Percentiles rank a stretch among this genome's conserved stretches.
Conservation (phyloP, 1,140 invertebrate genomes). For the Lordiphosa clarofinis region DNA sequence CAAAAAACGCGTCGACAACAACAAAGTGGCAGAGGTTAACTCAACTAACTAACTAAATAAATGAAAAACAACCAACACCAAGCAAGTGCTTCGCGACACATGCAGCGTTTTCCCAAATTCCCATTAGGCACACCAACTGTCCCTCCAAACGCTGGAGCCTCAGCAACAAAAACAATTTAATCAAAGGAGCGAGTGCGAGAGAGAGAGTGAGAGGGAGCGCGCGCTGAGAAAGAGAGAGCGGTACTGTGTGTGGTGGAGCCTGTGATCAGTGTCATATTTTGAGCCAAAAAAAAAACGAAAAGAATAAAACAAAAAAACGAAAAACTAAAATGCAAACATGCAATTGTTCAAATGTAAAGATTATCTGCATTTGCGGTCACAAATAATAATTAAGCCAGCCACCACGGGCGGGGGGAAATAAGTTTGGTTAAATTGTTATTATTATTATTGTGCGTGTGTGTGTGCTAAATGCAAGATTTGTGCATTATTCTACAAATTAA, state of each 20-base stretch:
- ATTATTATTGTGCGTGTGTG: conserved; percentile 18
- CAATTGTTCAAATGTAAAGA: conserved; percentile 54
- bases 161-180: conserved; percentile 11
- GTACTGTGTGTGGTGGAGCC: too few relatives aligned
- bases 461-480: conserved; percentile 64
- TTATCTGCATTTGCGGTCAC: conserved; percentile 22
- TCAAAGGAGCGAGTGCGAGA: conserved; percentile 4
- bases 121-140: too few relatives aligned
- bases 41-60: conserved; percentile 21
- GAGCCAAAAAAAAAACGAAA: conserved; percentile 18
- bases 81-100: neutral
- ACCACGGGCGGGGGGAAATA: conserved; percentile 19
- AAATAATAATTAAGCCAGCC: conserved; percentile 4
- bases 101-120: conserved; percentile 1
- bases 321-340: conserved; percentile 46
- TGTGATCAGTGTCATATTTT: conserved; percentile 16
- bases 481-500: conserved; percentile 68
- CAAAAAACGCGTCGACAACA: conserved; percentile 54
- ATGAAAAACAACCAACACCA: conserved; percentile 21
- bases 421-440: conserved; percentile 22
- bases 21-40: conserved; percentile 35
- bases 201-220: conserved; percentile 10
- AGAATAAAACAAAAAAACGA: conserved; percentile 13
- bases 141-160: conserved; percentile 7
- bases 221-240: too few relatives aligned